Evolutionary conservation across 2,888 invertebrate species (phyloP), one percentile per base, ranked within the genome.

Genomic region (Sclerodermus sp.): DNA sequence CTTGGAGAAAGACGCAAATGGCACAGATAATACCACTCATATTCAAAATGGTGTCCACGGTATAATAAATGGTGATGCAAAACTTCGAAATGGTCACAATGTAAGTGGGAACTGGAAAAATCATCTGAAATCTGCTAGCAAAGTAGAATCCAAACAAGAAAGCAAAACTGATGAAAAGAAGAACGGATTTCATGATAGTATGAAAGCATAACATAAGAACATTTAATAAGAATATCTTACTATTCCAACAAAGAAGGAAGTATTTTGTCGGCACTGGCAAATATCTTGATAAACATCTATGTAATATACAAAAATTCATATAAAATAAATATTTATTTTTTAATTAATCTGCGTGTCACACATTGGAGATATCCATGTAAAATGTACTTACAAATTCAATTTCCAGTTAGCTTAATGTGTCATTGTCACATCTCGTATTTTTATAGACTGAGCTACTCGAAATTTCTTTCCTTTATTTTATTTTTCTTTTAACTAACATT

Each of bases 131-230:
- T 8, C 12, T 18, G 49, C 36, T 39, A 31, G 51, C 51, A 51
- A 56, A 41, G 12, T 6, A 49, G 32, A 42, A 32, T 18, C 43
- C 16, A 36, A 16, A 17, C 44, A 47, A 44, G 42, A 49, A 6
- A 42, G 44, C 10, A 29, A 40, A 38, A 14, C 12, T 8, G 32
- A 48, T n/a, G 32, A 36, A 31, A 42, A 34, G 49, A 45, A 47
- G 18, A 54, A 57, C 36, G 47, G 41, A 9, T 52, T 53, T 51
- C 41, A 54, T 15, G 45, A 58, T 42, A 55, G 55, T 31, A 48
- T 65, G 32, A 60, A 61, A 54, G 63, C 60, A 57, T 62, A 58
- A 65, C 55, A 18, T 47, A 51, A 57, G 41, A 43, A 40, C 45
- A 43, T 41, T 5, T 13, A 4, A 8, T 13, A 34, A 34, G 13